These are phyloP conservation scores for Drosophila siamana DNA, from an alignment of 2,888 invertebrate species.

Conservation along the genomic window DNA sequence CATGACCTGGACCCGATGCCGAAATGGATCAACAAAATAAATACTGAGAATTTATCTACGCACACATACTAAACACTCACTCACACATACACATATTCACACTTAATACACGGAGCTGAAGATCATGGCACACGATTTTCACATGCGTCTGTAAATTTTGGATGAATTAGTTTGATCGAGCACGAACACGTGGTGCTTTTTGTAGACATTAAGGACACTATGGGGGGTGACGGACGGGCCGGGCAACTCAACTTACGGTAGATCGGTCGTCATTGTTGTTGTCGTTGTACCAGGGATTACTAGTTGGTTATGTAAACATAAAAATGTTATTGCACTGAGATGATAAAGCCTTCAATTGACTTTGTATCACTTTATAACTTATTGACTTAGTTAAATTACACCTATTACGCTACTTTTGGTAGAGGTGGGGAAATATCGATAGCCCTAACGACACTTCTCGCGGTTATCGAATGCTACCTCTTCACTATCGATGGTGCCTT, in stretches of 20 bases:
- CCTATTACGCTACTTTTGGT: conserved; percentile 48
- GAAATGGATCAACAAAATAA: conserved; percentile 38
- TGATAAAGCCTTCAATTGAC: conserved; percentile 40
- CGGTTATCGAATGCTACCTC: too few species aligned
- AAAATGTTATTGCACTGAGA: conserved; percentile 57
- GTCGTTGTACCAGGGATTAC: conserved; percentile 41
- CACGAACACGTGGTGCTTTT: conserved; percentile 58
- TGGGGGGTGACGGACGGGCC: not conserved
- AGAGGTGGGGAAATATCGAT: not conserved
- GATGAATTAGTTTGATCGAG: conserved; percentile 53
- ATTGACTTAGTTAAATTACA: conserved; percentile 47
- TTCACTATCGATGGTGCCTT: not conserved
- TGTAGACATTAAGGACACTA: conserved; percentile 24
- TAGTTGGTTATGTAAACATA: conserved; percentile 72
- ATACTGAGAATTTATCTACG: conserved; percentile 14
- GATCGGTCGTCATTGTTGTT: conserved; percentile 59
- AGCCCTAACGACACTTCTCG: too few species aligned
- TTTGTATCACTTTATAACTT: conserved; percentile 35
- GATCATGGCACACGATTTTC: conserved; percentile 57
- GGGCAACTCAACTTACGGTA: conserved; percentile 59
- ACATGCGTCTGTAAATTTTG: conserved; percentile 60
- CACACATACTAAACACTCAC: conserved; percentile 19
- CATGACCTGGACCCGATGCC: conserved; percentile 27
- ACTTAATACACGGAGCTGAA: not conserved
- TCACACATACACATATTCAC: conserved; percentile 18